Base-by-base conservation (phyloP, 1,140 invertebrate species). In the Hesperophylax magnus region DNA sequence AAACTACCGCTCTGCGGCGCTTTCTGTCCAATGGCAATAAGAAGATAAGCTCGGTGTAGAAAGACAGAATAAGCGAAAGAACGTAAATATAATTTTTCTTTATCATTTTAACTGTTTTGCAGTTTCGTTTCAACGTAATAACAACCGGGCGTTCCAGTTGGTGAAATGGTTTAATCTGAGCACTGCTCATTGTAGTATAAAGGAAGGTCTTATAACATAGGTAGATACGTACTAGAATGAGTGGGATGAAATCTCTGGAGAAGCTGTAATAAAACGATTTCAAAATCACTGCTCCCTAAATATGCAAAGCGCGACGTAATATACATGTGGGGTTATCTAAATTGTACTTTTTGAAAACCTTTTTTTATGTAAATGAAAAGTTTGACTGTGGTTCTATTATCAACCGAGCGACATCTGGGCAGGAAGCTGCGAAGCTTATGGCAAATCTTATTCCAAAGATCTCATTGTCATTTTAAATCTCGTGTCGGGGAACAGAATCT, bases 321-420 rank as follows among this genome's bases (percentile, higher is more conserved):
- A 34, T 67, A 31, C 63, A 67, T 67, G 63, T 67, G 24, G 31
- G 63, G 63, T 20, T 61, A 24, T 67, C 22, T 34, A 8, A 22
- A 31, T 27, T 17, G 22, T n/a, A 31, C 8, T n/a, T 67, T 67
- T 67, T 67, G 63, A 34, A 31, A 31, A 67, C 27, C 22, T 27
- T 47, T 71, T 69, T 71, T 71, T 71, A 71, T 71, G 31, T 52
- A 71, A 71, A 71, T 71, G 34, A 53, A 52, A 47, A 47, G 15
- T 52, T 22, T 67, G 18, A 71, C 24, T 71, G 17, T 71, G 67
- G 6, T 65, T 6, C 67, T 15, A 9, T 47, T 71, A 71, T 71
- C 67, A 71, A 47, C 24, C 22, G 17, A n/a, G 67, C 17, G 67
- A 71, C 67, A 71, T 71, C 67, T 71, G 9, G n/a, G n/a, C 31